Evolutionary conservation across 2,113 vertebrate species (phyloP).

Genomic region (Gymnorhina tibicen): DNA sequence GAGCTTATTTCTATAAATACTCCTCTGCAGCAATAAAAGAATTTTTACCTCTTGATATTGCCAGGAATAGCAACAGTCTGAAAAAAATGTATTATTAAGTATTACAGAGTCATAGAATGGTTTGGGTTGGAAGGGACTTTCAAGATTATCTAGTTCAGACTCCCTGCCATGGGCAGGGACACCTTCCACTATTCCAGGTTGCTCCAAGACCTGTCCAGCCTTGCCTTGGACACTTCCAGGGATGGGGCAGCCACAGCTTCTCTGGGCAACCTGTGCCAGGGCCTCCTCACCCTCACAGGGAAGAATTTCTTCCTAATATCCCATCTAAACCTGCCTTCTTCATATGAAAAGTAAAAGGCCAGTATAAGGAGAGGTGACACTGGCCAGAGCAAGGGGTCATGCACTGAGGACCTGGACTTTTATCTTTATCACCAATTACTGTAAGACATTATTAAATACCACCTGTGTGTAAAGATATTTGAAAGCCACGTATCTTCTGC

Average conservation of each 20-base stretch:
- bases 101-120: not conserved
- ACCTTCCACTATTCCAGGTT: fast-evolving
- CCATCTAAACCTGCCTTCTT: not conserved
- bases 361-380: not conserved
- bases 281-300: not conserved
- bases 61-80: not conserved
- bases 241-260: not conserved
- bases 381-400: fast-evolving
- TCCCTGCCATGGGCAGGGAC: not conserved
- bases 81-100: not conserved
- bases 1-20: not conserved
- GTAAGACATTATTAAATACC: not conserved
- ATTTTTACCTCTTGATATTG: not conserved
- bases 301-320: not conserved
- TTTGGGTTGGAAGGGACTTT: not conserved
- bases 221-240: no score
- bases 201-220: fast-evolving
- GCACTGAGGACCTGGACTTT: not conserved
- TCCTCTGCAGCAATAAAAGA: not conserved
- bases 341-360: not conserved
- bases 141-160: not conserved
- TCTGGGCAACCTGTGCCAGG: not conserved
- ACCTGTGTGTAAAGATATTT: not conserved
- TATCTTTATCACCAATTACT: not conserved
- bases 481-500: not conserved